phyloP scores from a whole-genome alignment of 2,113 vertebrate species.

The Chloropsis cyanopogon region DNA sequence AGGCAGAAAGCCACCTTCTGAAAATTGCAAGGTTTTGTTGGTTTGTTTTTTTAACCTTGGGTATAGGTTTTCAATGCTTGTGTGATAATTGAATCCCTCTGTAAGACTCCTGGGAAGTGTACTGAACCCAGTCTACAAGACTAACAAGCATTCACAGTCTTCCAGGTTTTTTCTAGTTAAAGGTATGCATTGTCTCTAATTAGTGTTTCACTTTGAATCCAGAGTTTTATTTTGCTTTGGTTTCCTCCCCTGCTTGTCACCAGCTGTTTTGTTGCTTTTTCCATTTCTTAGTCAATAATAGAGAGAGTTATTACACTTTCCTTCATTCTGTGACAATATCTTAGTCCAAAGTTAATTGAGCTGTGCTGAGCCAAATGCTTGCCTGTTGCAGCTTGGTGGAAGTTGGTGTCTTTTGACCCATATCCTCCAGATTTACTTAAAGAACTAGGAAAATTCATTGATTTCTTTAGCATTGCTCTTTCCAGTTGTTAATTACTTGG shows the following conservation, averaged over 20 bases:
- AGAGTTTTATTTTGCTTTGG: background rate
- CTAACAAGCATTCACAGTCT: background rate
- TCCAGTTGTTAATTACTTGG: background rate
- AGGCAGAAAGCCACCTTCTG: slow-evolving; percentile 9
- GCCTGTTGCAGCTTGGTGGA: background rate
- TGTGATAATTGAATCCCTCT: background rate
- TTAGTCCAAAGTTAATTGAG: background rate
- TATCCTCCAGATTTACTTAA: background rate
- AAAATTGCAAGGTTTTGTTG: background rate
- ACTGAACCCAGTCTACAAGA: background rate
- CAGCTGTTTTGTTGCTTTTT: background rate
- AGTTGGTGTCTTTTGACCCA: background rate
- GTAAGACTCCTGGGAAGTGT: background rate
- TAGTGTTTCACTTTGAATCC: background rate
- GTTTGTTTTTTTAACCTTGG: background rate
- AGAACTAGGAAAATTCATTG: background rate
- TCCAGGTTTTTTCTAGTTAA: background rate
- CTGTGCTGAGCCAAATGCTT: background rate
- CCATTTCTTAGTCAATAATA: background rate
- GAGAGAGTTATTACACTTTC: background rate
- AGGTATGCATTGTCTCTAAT: background rate
- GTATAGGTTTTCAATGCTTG: background rate
- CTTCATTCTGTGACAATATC: background rate
- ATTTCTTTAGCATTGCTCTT: background rate
- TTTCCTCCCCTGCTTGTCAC: background rate